Evolutionary conservation across 2,113 vertebrate species (phyloP).

Genomic region (Patagioenas fasciata): DNA sequence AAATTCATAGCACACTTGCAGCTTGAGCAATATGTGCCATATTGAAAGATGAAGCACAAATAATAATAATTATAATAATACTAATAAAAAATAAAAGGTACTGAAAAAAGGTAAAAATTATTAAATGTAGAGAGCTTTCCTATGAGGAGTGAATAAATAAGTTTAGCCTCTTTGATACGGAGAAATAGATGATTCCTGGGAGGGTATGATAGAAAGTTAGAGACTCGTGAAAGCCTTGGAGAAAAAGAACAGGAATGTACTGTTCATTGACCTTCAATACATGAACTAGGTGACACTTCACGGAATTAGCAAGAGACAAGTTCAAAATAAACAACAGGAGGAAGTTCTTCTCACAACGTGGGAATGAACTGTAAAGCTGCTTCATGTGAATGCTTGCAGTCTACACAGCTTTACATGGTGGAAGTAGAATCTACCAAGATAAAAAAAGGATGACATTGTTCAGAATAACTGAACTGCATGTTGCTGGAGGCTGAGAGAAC

Average conservation of each 20-base stretch:
- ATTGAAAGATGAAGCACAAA: not conserved
- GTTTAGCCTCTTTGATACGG: not conserved
- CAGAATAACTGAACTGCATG: not conserved
- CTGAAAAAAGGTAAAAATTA: not conserved
- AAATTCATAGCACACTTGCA: not conserved
- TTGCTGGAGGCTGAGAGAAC: not conserved
- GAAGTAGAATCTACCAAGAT: not conserved
- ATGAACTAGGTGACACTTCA: not conserved
- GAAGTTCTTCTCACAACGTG: not conserved
- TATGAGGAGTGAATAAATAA: not conserved
- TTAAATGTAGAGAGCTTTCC: not conserved
- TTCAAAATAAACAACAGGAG: not conserved
- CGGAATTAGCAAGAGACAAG: rapidly evolving
- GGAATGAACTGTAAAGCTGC: not conserved
- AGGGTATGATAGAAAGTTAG: not conserved
- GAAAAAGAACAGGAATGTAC: not conserved
- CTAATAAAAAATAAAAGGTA: not conserved
- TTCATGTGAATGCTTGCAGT: not conserved
- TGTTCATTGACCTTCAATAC: not conserved
- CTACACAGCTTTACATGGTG: not conserved
- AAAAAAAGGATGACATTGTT: not conserved
- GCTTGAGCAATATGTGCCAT: not conserved
- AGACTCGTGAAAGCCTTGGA: not conserved
- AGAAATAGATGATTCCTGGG: not conserved
- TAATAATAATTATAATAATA: not conserved